Conservation (phyloP, 2,888 invertebrate genomes). For the Ectemnius cavifrons region DNA sequence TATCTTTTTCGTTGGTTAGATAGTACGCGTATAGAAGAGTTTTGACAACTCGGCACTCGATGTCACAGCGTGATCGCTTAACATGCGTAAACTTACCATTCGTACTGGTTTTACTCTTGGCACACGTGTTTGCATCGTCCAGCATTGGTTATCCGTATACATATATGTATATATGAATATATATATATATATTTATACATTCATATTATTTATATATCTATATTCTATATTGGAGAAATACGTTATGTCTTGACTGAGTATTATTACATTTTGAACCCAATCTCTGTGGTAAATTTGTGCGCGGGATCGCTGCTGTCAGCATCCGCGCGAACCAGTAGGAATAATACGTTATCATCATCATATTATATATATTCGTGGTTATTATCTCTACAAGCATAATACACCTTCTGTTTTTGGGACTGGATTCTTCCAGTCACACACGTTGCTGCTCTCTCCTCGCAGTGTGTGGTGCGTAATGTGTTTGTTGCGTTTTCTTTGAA, state of each 20-base stretch:
- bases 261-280: slow-evolving; percentile 29
- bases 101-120: slow-evolving; percentile 54
- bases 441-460: slow-evolving; percentile 1
- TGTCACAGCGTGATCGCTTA: slow-evolving; percentile 52
- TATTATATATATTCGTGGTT: slow-evolving; percentile 3
- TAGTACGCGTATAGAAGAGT: too few relatives aligned
- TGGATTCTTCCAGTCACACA: neutral
- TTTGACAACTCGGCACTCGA: slow-evolving; percentile 32
- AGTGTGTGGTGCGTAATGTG: neutral
- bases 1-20: too few relatives aligned
- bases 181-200: too few relatives aligned
- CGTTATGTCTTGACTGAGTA: slow-evolving; percentile 53
- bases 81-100: slow-evolving; percentile 37
- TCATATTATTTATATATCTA: slow-evolving; percentile 5
- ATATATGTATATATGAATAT: too few relatives aligned
- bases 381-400: neutral
- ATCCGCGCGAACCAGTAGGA: slow-evolving; percentile 30
- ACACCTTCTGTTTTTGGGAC: neutral
- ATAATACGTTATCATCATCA: slow-evolving; percentile 25
- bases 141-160: slow-evolving; percentile 40
- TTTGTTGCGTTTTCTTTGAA: neutral
- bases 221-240: slow-evolving; percentile 40
- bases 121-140: slow-evolving; percentile 61
- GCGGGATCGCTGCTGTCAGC: slow-evolving; percentile 46
- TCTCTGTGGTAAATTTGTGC: slow-evolving; percentile 33